Base-by-base conservation (phyloP, 1,140 invertebrate species). In the Zaprionus vittiger region DNA sequence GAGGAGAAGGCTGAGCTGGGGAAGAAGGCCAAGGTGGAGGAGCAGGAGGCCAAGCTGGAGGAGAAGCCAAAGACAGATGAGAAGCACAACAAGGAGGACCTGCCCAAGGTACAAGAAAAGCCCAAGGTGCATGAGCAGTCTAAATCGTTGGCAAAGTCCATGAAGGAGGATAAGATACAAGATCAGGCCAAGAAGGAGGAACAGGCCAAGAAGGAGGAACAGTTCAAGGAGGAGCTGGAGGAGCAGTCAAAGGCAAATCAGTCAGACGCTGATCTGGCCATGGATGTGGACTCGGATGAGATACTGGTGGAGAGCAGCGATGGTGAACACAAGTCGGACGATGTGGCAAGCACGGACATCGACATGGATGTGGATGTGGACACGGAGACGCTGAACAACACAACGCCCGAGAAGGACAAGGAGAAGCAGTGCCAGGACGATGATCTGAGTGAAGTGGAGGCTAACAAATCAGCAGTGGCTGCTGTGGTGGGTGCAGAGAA, bases 351-450 rank as follows among this genome's bases (percentile, higher is more conserved):
- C 57, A 77, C 63, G 3, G 79, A 86, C 1, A 56, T 64, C 9
- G 80, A 31, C 6, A 69, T 83, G 70, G 83, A 87, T 6, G 56
- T 73, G 24, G 83, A 86, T 54, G 56, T 73, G 28, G 83, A 86
- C 56, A 79, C 72, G 0, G 82, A 85, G 24, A 72, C 75, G 1
- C 4, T 60, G 17, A 62, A 57, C 15, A 55, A 76, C 31, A 66
- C 61, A 0, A 57, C 69, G 0, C 60, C 73, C 1, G 68, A 65
- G 9, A 69, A 64, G 24, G 31, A 47, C 14, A 24, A 28, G 34
- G 14, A 15, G 2, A 15, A 67, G 15, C 2, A 11, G n/a, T 12
- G 73, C 15, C 28, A 52, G 11, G 69, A 64, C 6, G n/a, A 17
- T n/a, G 14, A 67, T 12, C 31, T 11, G 9, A 34, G 31, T 11